These are phyloP conservation scores for Rhagophthalmus giganteus DNA, from an alignment of 2,888 invertebrate genomes.

Conservation along the genomic window DNA sequence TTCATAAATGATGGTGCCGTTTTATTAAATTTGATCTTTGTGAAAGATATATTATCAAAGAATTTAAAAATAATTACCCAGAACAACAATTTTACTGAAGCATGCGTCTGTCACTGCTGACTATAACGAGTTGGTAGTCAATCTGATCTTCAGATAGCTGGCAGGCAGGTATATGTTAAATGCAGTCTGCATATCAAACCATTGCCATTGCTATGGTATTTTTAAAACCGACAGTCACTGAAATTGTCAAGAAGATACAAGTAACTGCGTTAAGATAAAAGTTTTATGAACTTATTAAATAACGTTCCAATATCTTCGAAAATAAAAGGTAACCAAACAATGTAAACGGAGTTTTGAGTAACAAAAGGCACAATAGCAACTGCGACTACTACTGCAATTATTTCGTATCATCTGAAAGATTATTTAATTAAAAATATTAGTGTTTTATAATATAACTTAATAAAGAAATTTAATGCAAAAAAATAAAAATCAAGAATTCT, in stretches of 20 bases:
- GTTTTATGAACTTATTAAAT: neutral
- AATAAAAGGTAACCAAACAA: no score
- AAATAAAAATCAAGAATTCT: no score
- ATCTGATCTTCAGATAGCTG: slow-evolving; percentile 38
- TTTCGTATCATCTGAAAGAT: no score
- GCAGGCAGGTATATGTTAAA: slow-evolving; percentile 38
- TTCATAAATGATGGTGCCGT: slow-evolving; percentile 39
- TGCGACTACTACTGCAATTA: no score
- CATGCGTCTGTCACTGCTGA: slow-evolving; percentile 51
- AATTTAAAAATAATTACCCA: slow-evolving; percentile 54
- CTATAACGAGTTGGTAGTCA: slow-evolving; percentile 42
- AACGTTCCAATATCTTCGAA: no score
- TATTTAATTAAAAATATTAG: no score
- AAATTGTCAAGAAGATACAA: no score
- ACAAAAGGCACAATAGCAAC: no score
- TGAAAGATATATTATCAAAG: slow-evolving; percentile 51
- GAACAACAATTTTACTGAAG: slow-evolving; percentile 45
- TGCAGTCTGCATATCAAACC: slow-evolving; percentile 47
- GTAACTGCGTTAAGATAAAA: neutral
- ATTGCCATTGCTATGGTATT: slow-evolving; percentile 37
- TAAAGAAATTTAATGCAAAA: no score
- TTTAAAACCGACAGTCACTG: no score
- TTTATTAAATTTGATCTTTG: slow-evolving; percentile 44
- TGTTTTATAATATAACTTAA: no score
- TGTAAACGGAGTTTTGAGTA: no score